Percentiles rank a stretch among this genome's conserved stretches.
phyloP scores from a whole-genome alignment of 2,797 vertebrate genomes.

The Leptatherina wallacei region DNA sequence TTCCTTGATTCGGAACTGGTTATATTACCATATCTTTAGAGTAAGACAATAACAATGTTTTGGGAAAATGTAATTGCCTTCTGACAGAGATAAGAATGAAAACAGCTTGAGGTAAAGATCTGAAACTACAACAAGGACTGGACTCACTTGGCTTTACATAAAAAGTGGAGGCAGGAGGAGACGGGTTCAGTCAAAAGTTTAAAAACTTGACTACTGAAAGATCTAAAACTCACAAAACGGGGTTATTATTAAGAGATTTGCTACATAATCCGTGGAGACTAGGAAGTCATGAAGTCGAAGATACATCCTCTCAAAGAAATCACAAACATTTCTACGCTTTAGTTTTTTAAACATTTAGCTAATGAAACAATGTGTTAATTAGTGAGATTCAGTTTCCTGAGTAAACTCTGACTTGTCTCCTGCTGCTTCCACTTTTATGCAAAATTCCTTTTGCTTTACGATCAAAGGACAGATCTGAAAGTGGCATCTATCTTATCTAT shows the following conservation, averaged over 20 bases:
- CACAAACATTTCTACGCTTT: neutral
- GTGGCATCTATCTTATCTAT: slow-evolving; percentile 12
- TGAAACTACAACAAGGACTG: neutral
- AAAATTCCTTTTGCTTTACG: neutral
- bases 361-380: slow-evolving; percentile 2
- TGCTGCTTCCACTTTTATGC: neutral
- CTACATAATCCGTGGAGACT: neutral
- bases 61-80: slow-evolving; percentile 1
- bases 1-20: slow-evolving; percentile 7
- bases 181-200: neutral
- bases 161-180: neutral
- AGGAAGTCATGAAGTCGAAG: neutral
- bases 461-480: neutral
- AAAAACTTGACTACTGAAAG: neutral
- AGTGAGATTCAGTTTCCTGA: neutral
- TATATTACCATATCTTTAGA: slow-evolving; percentile 10
- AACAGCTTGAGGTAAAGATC: neutral
- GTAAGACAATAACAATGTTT: slow-evolving; percentile 8
- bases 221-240: neutral
- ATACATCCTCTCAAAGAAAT: neutral
- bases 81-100: neutral
- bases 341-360: neutral
- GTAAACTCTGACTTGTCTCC: neutral
- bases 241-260: neutral
- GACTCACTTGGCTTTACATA: neutral